phyloP scores from a whole-genome alignment of 2,888 invertebrate genomes.

The Drosophila eohydei region DNA sequence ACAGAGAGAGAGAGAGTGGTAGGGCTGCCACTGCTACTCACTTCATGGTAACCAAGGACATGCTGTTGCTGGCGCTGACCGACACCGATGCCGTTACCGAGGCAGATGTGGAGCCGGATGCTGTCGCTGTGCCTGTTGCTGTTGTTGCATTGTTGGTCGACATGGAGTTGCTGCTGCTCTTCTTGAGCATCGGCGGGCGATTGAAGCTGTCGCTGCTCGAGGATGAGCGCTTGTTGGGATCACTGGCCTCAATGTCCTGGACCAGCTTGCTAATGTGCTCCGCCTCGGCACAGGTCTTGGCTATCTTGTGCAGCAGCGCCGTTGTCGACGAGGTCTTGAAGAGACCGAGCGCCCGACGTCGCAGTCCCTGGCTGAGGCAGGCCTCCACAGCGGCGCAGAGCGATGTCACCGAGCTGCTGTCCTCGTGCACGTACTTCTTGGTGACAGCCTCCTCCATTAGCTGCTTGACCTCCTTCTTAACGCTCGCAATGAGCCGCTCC shows the following conservation, averaged over 20 bases:
- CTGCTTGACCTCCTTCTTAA: conserved; percentile 97
- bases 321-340: conserved; percentile 97
- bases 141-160: conserved; percentile 49
- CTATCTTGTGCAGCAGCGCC: conserved; percentile 95
- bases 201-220: conserved; percentile 89
- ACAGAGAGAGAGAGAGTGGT: background rate
- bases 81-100: conserved; percentile 37
- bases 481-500: conserved; percentile 91
- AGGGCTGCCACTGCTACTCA: conserved; percentile 71
- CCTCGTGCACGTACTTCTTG: conserved; percentile 96
- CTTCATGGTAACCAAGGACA: conserved; percentile 84
- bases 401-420: conserved; percentile 95
- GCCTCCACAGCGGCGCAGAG: conserved; percentile 96
- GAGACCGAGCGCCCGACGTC: conserved; percentile 91
- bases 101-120: conserved; percentile 31
- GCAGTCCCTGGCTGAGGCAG: conserved; percentile 91
- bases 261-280: conserved; percentile 91
- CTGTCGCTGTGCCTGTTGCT: conserved; percentile 17
- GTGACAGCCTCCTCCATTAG: conserved; percentile 99
- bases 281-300: conserved; percentile 92
- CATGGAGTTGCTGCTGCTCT: conserved; percentile 87
- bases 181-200: conserved; percentile 89
- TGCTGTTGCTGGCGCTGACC: conserved; percentile 83
- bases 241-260: conserved; percentile 90
- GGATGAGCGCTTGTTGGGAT: conserved; percentile 88